Base-by-base conservation (phyloP, 2,888 invertebrate genomes). In the Syritta pipiens region DNA sequence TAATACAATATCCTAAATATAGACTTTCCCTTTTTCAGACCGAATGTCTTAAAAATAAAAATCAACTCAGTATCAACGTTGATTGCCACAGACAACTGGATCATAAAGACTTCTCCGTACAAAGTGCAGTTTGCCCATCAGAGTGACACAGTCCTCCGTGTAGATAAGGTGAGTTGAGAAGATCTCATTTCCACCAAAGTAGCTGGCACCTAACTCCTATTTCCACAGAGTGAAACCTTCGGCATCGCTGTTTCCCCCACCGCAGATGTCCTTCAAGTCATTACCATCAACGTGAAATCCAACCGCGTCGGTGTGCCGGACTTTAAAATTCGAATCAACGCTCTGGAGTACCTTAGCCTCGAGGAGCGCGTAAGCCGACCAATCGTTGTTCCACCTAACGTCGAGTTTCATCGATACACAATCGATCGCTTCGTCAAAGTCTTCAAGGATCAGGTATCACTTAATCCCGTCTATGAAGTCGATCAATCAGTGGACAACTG, bases 41-140 rank as follows among this genome's bases (percentile, higher is more conserved):
- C 93, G 62, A 93, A 94, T 83, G 95, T 95, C 86, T 92, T 95
- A 42, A 91, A 90, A 19, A 91, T 95, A 75, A 91, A 92, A 74
- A 90, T 93, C 19, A 94, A 92, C 84, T 91, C 93, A 0, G 91
- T 94, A 14, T 92, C 91, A 81, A 93, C 92, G 84, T 90, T 95
- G 24, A 90, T 95, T 46, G 94, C 93, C 0, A 97, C 96, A 0
- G 94, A 95, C 85, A 95, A 94, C 75, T 97, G 97, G 96, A 92
- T 97, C 19, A 91, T 97, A 49, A 96, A 96, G 89, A 92, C 95
- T 0, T 90, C 93, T 0, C 93, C 94, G 35, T 95, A 97, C 84
- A 90, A 89, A 79, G 88, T 97, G 1, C 89, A 93, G 83, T 88
- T 96, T 48, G 93, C 95, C 0, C 94, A 95, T 86, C 97, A 97